phyloP scores from a whole-genome alignment of 2,888 invertebrate species.

The Nebria salina region DNA sequence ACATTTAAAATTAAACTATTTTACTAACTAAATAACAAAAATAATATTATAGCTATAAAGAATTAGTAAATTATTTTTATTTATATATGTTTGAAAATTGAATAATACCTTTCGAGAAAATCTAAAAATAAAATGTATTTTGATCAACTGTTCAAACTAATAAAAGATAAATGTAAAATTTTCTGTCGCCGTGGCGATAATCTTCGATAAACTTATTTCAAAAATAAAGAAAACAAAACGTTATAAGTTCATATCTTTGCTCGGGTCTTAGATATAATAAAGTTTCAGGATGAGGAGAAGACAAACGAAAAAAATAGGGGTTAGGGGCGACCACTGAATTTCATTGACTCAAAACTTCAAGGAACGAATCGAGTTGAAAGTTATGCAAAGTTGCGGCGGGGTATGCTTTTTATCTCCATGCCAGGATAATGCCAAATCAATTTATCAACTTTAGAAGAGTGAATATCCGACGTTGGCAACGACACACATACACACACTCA shows the following conservation, averaged over 20 bases:
- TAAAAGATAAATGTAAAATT: background rate
- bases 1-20: no score
- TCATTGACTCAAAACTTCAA: background rate
- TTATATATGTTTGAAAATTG: no score
- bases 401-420: background rate
- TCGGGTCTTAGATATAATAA: background rate
- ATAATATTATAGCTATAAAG: no score
- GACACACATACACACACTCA: background rate
- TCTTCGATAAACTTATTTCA: background rate
- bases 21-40: no score
- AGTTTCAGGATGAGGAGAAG: background rate
- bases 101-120: background rate
- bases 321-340: background rate
- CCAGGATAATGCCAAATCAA: conserved; percentile 1
- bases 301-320: background rate
- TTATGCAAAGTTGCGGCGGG: background rate
- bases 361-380: background rate
- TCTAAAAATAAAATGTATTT: background rate
- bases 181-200: background rate
- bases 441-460: conserved; percentile 1
- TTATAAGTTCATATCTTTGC: background rate
- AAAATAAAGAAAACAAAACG: background rate
- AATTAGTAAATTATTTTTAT: no score
- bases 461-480: background rate
- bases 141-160: background rate